phyloP scores from a whole-genome alignment of 2,888 invertebrate genomes.

The Lampropteryx suffumata region DNA sequence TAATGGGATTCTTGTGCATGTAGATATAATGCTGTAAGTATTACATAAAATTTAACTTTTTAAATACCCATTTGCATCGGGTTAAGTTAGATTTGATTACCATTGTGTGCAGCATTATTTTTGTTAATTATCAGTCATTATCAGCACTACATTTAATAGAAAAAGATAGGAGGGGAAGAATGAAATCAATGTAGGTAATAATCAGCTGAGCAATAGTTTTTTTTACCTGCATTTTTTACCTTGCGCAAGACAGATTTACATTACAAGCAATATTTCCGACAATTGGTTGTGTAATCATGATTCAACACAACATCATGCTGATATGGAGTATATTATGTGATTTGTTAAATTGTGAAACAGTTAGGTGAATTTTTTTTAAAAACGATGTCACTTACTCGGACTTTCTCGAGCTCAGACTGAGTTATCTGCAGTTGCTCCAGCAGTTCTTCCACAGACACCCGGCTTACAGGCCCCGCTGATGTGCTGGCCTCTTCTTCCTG shows the following conservation, averaged over 20 bases:
- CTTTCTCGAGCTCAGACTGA: conserved; percentile 93
- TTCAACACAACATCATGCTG: conserved; percentile 22
- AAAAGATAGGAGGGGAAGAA: conserved; percentile 6
- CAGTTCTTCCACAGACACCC: conserved; percentile 91
- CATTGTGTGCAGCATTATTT: conserved; percentile 5
- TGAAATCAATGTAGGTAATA: conserved; percentile 3
- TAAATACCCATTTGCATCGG: too few relatives aligned
- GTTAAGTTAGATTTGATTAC: conserved; percentile 14
- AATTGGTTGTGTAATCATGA: conserved; percentile 25
- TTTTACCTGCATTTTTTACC: conserved; percentile 2
- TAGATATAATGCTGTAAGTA: too few relatives aligned
- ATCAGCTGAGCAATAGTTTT: conserved; percentile 5
- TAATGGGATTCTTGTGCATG: too few relatives aligned
- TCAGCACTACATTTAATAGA: conserved; percentile 12
- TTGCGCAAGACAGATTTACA: conserved; percentile 14
- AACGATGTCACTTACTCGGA: conserved; percentile 85
- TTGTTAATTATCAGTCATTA: conserved; percentile 5
- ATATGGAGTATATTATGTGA: conserved; percentile 36
- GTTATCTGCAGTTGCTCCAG: conserved; percentile 92
- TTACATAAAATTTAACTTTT: too few relatives aligned
- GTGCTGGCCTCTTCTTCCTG: conserved; percentile 68
- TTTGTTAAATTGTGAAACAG: conserved; percentile 19
- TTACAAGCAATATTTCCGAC: conserved; percentile 20
- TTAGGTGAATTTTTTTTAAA: not conserved
- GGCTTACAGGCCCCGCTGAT: conserved; percentile 83